A percentile compares a stretch with the other conserved stretches of the same genome.
phyloP scores from a whole-genome alignment of 23 tunicate genomes.

The Halocynthia roretzi region DNA sequence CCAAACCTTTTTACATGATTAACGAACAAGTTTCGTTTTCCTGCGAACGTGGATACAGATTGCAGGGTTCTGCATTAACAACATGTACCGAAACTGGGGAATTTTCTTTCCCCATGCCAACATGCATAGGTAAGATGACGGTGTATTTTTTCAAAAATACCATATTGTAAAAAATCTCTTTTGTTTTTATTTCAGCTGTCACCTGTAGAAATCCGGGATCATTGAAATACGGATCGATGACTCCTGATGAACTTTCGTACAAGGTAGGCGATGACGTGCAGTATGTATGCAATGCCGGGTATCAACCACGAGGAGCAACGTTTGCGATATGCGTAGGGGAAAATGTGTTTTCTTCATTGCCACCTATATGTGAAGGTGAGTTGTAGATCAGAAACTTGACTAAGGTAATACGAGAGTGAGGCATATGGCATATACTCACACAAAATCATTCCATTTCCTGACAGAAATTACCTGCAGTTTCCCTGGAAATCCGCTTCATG shows the following conservation, averaged over 20 bases:
- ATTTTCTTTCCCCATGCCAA: slow-evolving; percentile 1
- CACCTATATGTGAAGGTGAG: slow-evolving; percentile 25
- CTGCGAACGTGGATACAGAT: slow-evolving; percentile 27
- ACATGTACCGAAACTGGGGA: slow-evolving; percentile 17
- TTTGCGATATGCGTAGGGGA: slow-evolving; percentile 16
- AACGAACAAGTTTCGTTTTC: slow-evolving; percentile 16
- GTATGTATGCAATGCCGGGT: slow-evolving; percentile 25
- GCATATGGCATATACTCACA: background rate
- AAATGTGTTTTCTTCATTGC: slow-evolving; percentile 9
- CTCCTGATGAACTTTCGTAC: slow-evolving; percentile 7
- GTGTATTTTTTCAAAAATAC: background rate
- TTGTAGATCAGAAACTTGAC: background rate
- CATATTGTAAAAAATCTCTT: background rate
- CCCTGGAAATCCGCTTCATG: slow-evolving; percentile 18
- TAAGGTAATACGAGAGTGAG: background rate
- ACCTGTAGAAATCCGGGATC: slow-evolving; percentile 16
- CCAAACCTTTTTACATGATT: slow-evolving; percentile 11
- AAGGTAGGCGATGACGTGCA: slow-evolving; percentile 17
- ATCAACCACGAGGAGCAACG: slow-evolving; percentile 20
- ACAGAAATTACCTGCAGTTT: slow-evolving; percentile 23
- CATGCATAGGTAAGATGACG: slow-evolving; percentile 9
- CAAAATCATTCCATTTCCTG: background rate
- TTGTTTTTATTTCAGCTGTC: slow-evolving; percentile 11
- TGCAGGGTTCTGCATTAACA: slow-evolving; percentile 6
- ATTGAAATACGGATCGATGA: slow-evolving; percentile 13